Evolutionary conservation across 2,113 vertebrate species (phyloP), one percentile per base, ranked within the genome.

Genomic region (Atractosteus spatula): DNA sequence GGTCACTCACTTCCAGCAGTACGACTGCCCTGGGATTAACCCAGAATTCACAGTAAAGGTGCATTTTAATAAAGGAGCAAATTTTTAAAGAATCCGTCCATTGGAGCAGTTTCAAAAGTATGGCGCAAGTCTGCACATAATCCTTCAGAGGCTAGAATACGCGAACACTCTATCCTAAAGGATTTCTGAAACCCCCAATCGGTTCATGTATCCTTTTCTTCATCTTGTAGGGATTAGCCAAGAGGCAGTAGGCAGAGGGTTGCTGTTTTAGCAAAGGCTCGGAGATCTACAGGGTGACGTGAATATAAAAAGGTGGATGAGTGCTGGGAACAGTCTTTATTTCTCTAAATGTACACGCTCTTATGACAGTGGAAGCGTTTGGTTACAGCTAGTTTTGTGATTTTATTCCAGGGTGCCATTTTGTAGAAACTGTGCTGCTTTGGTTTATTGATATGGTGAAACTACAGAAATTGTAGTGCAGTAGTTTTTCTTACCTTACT

Each of bases 141-240:
- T 83, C 82, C 81, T 74, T 70, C 70, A n/a, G 72, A 80, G 79
- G 68, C 73, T 13, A 76, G 71, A 72, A 77, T 78, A 74, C 73
- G 71, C 74, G 76, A 70, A 64, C 76, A 77, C 73, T 81, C 81
- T 80, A 83, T 85, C 83, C 78, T 80, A 71, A 71, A 79, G 81
- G 81, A 82, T 84, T 76, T 84, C 73, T 76, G 44, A 66, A 74
- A 79, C 82, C 82, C 82, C 78, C 77, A 29, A 73, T 75, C 74
- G 75, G 69, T 81, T 71, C 69, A 59, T 64, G 77, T 77, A 75
- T 83, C 63, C 77, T 66, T 72, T 66, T 75, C 79, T 79, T 84
- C 83, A 84, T 84, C 83, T 84, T 75, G 70, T 47, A 81, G 78
- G 83, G 83, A 84, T 84, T 84, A 83, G 68, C 78, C 59, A 17